Conservation (phyloP, 2,888 invertebrate genomes). For the Drosophila fungiperda region DNA sequence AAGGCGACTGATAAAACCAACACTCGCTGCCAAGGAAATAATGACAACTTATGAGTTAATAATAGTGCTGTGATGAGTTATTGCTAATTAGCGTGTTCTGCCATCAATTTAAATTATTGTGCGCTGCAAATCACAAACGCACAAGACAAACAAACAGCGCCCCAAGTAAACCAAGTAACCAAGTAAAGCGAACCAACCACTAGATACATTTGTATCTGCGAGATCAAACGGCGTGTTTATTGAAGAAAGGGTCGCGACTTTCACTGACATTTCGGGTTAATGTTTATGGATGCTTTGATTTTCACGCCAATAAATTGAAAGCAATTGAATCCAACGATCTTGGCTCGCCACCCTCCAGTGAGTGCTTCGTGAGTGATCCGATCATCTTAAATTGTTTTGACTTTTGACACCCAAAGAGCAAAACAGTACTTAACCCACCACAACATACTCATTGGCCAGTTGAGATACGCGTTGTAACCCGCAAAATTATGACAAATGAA, state of each 20-base stretch:
- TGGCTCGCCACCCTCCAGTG: constrained; percentile 13
- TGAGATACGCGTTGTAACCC: constrained; percentile 18
- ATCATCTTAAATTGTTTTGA: constrained; percentile 58
- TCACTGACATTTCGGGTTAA: constrained; percentile 80
- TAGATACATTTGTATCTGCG: constrained; percentile 72
- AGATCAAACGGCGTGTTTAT: constrained; percentile 28
- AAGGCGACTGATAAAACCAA: constrained; percentile 38
- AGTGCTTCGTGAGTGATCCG: constrained; percentile 19
- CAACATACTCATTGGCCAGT: constrained; percentile 35
- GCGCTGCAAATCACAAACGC: constrained; percentile 24
- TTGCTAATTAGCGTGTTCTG: constrained; percentile 65
- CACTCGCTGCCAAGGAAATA: constrained; percentile 26
- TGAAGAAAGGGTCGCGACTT: constrained; percentile 78
- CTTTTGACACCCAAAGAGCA: constrained; percentile 67
- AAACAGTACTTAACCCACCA: constrained; percentile 23
- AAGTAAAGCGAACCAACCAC: constrained; percentile 10
- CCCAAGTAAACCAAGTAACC: constrained; percentile 1
- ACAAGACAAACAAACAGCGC: constrained; percentile 8
- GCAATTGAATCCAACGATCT: constrained; percentile 58
- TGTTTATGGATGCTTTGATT: constrained; percentile 66
- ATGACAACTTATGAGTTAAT: constrained; percentile 38
- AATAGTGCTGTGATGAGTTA: constrained; percentile 64
- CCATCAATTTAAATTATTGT: constrained; percentile 40
- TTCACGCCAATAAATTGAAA: constrained; percentile 76
- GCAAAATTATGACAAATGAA: constrained; percentile 84